Evolutionary conservation across 2,113 vertebrate genomes (phyloP).

Genomic region (Puffinus mauretanicus): DNA sequence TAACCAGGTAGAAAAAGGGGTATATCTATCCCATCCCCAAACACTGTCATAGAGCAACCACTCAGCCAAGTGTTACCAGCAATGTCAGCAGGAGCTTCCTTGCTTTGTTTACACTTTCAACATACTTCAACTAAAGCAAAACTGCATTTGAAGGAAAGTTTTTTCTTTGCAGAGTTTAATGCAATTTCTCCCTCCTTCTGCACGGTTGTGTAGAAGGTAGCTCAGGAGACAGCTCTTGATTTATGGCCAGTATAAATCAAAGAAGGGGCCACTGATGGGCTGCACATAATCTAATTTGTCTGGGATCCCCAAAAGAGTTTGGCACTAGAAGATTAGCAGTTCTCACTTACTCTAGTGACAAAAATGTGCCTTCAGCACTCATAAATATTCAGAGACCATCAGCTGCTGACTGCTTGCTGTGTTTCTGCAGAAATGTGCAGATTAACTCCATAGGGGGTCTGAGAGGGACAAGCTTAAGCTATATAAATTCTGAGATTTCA

Average conservation of each 20-base stretch:
- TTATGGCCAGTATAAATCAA: background rate
- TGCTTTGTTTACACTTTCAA: background rate
- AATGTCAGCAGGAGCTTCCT: background rate
- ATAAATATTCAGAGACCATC: background rate
- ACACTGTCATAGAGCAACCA: background rate
- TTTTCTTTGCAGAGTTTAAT: background rate
- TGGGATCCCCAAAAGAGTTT: background rate
- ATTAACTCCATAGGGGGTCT: background rate
- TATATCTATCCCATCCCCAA: background rate
- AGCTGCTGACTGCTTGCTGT: background rate
- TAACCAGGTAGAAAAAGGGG: background rate
- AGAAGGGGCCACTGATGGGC: background rate
- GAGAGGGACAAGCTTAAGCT: background rate
- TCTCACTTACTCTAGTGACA: background rate
- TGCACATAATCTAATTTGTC: background rate
- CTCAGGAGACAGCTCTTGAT: background rate
- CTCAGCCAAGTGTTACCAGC: background rate
- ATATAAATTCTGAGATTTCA: background rate
- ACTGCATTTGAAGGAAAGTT: background rate
- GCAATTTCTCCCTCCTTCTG: background rate
- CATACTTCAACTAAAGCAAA: background rate
- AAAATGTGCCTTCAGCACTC: background rate
- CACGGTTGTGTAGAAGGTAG: background rate
- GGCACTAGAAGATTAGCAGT: background rate
- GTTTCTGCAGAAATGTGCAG: background rate